Conservation (phyloP, 2,113 vertebrate species). For the Pseudorectes ferrugineus region DNA sequence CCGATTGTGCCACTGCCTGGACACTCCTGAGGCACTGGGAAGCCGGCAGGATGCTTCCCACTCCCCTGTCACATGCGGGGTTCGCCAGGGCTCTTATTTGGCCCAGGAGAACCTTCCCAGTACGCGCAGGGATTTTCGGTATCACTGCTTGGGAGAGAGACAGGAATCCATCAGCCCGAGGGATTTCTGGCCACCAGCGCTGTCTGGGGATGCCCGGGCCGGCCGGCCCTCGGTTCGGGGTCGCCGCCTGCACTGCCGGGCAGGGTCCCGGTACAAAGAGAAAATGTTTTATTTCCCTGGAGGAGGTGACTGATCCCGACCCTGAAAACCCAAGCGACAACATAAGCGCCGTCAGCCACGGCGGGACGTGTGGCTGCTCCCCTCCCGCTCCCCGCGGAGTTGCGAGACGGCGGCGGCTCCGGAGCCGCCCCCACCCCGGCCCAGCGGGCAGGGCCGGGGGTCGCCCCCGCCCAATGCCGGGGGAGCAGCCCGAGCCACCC, state of each 20-base stretch:
- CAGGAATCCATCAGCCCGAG: no score
- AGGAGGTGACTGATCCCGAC: fast-evolving
- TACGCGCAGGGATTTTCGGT: no score
- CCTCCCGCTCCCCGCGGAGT: not conserved
- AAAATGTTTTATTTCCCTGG: not conserved
- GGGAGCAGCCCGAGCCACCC: not conserved
- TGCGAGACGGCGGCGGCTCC: not conserved
- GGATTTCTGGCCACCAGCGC: not conserved
- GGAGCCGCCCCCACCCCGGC: not conserved
- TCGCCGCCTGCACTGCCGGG: no score
- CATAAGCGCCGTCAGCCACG: not conserved
- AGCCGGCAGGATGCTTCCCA: not conserved
- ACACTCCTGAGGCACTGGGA: not conserved
- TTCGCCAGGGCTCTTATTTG: not conserved
- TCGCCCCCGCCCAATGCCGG: not conserved
- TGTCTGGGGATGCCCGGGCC: not conserved
- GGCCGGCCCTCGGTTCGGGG: not conserved
- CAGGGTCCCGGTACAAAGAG: no score
- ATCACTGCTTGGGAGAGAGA: not conserved
- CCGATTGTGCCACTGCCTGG: not conserved
- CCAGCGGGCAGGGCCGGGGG: not conserved
- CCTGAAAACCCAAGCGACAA: not conserved
- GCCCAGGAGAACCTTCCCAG: not conserved
- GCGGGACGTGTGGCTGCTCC: not conserved
- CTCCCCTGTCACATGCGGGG: not conserved